Evolutionary conservation across 2,113 vertebrate species (phyloP), one percentile per base, ranked within the genome.

Genomic region (Tragelaphus scriptus): DNA sequence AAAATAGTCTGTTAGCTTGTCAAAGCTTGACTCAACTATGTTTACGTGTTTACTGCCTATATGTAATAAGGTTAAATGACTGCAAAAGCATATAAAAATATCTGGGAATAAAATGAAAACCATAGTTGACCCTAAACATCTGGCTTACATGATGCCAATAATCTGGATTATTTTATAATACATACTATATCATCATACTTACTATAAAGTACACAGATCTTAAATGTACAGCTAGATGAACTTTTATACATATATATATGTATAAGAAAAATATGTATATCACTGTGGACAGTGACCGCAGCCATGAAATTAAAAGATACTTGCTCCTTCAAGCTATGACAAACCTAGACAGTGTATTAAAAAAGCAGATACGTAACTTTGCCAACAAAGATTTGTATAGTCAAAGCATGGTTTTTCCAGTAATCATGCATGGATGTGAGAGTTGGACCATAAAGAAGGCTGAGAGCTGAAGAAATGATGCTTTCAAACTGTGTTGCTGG

Each of bases 61-160:
- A 79, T 44, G 8, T 88, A 90, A 68, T 94, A 85, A 65, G 30
- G 44, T 90, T 92, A 90, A 97, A 80, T 75, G 36, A 90, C 56
- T 47, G 44, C 81, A 85, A 97, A 96, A 84, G 7, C n/a, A 56
- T 32, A 40, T 82, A 51, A 49, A 91, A 95, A 85, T 65, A 85
- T 80, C 77, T 93, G 26, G 58, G 28, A 91, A 19, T 84, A 86
- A 95, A 92, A 85, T 79, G 36, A 94, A 97, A 90, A 84, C 30
- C 23, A 30, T 28, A 63, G 77, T 58, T 44, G 23, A 30, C 58
- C n/a, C 44, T 92, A 47, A 36, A 63, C 10, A 25, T 88, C 49
- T 61, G 58, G 23, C 36, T 96, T 97, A 63, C 30, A 59, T 59
- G 30, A 51, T 56, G 49, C 5, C 77, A 85, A 56, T 3, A 28